Evolutionary conservation across 1,140 invertebrate genomes (phyloP), one percentile per base, ranked within the genome.

Genomic region (Saxidomus purpurata): DNA sequence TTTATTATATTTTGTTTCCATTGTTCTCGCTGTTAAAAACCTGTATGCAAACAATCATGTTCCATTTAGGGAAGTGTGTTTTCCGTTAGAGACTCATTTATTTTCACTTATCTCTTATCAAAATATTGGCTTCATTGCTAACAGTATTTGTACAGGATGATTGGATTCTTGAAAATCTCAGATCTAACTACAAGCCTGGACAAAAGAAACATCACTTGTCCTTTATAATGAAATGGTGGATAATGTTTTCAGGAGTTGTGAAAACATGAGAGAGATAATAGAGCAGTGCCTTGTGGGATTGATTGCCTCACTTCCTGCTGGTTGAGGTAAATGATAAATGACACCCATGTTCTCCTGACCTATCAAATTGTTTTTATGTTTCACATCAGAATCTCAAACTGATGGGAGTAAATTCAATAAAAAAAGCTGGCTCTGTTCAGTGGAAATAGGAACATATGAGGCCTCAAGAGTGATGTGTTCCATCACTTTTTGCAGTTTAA

Each of bases 251-350:
- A 1, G n/a, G 59, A 28, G 6, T 63, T 63, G 59, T 63, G 59
- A 63, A 63, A 22, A 71, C 34, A 71, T 31, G 36, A 28, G 67
- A 71, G 67, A 71, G 15, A 71, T 71, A 38, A 71, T 71, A 71
- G 38, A n/a, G 34, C 3, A 71, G 67, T 38, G 17, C 22, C 61
- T n/a, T 28, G 25, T 22, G 34, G 34, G 67, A 71, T 38, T 38
- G 2, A 15, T 38, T 36, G 67, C 36, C 67, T 71, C 67, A 40
- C 19, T 25, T 28, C 59, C 28, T 63, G n/a, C 6, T 28, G 15
- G 59, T 63, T 63, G 19, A n/a, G 25, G n/a, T 19, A 63, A 59
- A 63, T 63, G 59, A 63, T 63, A 25, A 63, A 63, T 63, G 59
- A 63, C 59, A 63, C 2, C 25, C 8, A 63, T 63, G 8, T 63